Evolutionary conservation across 2,888 invertebrate species (phyloP), one percentile per base, ranked within the genome.

Genomic region (Adelognathus sp.): DNA sequence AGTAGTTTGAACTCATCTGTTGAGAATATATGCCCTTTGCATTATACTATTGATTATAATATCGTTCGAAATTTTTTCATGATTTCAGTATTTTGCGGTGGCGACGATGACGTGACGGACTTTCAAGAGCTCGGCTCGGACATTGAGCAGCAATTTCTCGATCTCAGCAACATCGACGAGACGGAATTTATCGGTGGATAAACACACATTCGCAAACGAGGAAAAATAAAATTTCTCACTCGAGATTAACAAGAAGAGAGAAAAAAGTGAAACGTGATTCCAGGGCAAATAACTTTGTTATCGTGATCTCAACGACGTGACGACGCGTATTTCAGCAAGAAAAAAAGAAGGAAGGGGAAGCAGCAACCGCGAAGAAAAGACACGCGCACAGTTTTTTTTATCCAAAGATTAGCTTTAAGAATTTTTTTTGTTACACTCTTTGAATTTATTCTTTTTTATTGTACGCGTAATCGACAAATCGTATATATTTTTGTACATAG

Each of bases 81-180:
- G 54, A 39, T 88, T 86, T n/a, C 84, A 91, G 91, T 85, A 70
- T 90, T 87, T 72, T 82, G 82, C 44, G 81, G 82, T 31, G 81
- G 70, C 29, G 88, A 89, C 41, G 82, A 82, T 52, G 86, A 89
- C 67, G 86, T 89, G 2, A 81, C 87, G 11, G 89, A 90, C 54
- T 86, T 90, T 64, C 90, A 91, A 67, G 90, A 90, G 44, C 84
- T 91, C 31, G 90, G 88, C 33, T 87, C 90, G 1, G 90, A 91
- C 67, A 89, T 91, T 27, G 91, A 91, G 64, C 90, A 90, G 24
- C 91, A 91, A 69, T 91, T 92, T 81, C 82, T 91, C 50, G 92
- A 91, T 69, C 79, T 92, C 33, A 89, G 86, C 80, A 89, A 85
- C 58, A 82, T 91, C 52, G 89, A 91, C 21, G 89, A 90, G 18